phyloP scores from a whole-genome alignment of 2,797 vertebrate species.

The Toxotes lorentzi region DNA sequence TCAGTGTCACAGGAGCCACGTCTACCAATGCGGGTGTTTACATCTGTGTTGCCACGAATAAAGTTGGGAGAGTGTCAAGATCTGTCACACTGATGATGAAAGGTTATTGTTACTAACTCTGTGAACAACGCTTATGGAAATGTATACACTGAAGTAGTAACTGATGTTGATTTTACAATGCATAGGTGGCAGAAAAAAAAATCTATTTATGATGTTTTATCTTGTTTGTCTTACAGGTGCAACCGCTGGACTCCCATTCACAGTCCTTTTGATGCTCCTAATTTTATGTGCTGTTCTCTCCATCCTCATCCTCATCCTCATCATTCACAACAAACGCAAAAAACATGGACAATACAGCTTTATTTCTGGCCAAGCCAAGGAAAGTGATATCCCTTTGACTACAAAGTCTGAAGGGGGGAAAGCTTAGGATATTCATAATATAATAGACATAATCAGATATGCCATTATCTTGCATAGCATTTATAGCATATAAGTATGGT shows the following conservation, averaged over 20 bases:
- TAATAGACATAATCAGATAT: not conserved
- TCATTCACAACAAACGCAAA: not conserved
- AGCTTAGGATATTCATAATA: too few species aligned
- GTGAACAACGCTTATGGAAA: not conserved
- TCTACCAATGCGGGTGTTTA: constrained; percentile 70
- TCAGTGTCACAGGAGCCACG: constrained; percentile 68
- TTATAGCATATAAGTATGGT: constrained; percentile 6
- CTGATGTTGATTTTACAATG: not conserved
- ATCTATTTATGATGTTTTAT: constrained; percentile 4
- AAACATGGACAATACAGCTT: constrained; percentile 59
- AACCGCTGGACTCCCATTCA: rapidly evolving
- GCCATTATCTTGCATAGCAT: not conserved
- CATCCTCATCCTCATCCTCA: rapidly evolving
- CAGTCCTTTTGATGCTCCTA: rapidly evolving
- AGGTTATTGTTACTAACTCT: constrained; percentile 59
- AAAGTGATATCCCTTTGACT: constrained; percentile 20
- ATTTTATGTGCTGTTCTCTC: rapidly evolving
- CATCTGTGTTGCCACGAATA: constrained; percentile 77
- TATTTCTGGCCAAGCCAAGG: not conserved
- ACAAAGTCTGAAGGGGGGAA: not conserved
- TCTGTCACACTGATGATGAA: constrained; percentile 44
- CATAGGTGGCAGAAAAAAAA: not conserved
- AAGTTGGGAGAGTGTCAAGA: constrained; percentile 48
- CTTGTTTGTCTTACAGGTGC: constrained; percentile 56
- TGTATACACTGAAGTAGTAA: not conserved